A percentile compares a stretch with the other conserved stretches of the same genome.
Evolutionary conservation across 2,888 invertebrate genomes (phyloP).

Genomic region (Pegoplata infirma): DNA sequence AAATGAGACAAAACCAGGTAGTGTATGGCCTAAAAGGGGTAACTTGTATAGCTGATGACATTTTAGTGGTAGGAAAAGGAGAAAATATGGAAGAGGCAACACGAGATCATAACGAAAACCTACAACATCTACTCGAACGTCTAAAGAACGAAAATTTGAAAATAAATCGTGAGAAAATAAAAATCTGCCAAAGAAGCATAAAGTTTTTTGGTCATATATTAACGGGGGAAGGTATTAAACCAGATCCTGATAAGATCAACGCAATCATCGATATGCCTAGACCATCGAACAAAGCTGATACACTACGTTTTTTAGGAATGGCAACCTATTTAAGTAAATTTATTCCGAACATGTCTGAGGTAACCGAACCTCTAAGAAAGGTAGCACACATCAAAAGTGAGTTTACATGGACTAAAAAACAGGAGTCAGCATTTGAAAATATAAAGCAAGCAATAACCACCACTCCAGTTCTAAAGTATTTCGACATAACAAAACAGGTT

Average conservation of each 20-base stretch:
- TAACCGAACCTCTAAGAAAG: conserved; percentile 28
- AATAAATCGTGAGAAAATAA: conserved; percentile 7
- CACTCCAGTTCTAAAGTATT: conserved; percentile 61
- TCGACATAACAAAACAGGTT: conserved; percentile 63
- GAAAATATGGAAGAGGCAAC: too few species aligned
- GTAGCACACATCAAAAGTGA: conserved; percentile 34
- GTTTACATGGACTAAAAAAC: conserved; percentile 13
- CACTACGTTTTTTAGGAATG: conserved; percentile 45
- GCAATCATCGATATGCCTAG: conserved; percentile 18
- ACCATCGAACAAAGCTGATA: conserved; percentile 25
- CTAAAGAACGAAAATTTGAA: conserved; percentile 1
- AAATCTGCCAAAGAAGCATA: conserved; percentile 1
- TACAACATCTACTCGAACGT: background rate
- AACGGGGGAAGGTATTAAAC: conserved; percentile 25
- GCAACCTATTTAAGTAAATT: conserved; percentile 42
- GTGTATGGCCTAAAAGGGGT: background rate
- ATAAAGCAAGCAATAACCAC: conserved; percentile 9
- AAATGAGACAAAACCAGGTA: too few species aligned
- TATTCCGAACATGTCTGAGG: conserved; percentile 37
- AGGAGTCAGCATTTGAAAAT: conserved; percentile 15
- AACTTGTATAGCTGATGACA: background rate
- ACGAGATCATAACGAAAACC: background rate
- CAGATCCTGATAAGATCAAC: conserved; percentile 31
- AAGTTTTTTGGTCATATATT: conserved; percentile 20
- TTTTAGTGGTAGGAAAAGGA: too few species aligned